Conservation (phyloP, 2,113 vertebrate species). For the Blennius ocellaris region DNA sequence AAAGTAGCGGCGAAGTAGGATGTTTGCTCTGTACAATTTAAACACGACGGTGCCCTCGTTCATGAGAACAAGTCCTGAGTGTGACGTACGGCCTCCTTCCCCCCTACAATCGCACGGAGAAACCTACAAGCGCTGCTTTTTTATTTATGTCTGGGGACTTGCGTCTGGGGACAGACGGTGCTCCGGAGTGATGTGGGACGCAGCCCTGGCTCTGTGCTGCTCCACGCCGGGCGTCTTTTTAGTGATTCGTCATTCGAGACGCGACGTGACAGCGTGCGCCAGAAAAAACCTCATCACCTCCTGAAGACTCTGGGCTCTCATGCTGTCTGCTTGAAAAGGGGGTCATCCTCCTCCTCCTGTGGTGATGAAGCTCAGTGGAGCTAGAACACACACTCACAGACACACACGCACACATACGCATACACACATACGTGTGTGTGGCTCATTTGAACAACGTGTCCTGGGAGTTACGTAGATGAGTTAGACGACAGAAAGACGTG, state of each 20-base stretch:
- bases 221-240: constrained; percentile 44
- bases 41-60: not conserved
- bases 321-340: constrained; percentile 55
- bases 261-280: constrained; percentile 31
- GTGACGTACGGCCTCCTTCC: constrained; percentile 19
- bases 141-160: constrained; percentile 76
- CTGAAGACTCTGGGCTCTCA: constrained; percentile 9
- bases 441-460: not conserved
- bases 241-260: constrained; percentile 62
- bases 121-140: constrained; percentile 40
- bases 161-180: constrained; percentile 71
- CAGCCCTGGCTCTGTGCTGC: constrained; percentile 39
- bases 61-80: constrained; percentile 2
- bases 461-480: constrained; percentile 36
- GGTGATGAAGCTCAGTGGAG: constrained; percentile 20
- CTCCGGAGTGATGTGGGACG: constrained; percentile 49
- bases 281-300: constrained; percentile 42
- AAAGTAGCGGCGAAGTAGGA: too few species aligned
- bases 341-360: constrained; percentile 41
- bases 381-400: constrained; percentile 20
- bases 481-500: constrained; percentile 60
- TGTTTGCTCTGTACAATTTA: not conserved
- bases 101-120: constrained; percentile 24
- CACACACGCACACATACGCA: too few species aligned
- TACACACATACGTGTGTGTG: too few species aligned